Conservation (phyloP, 2,113 vertebrate genomes). For the Periophthalmus modestus region DNA sequence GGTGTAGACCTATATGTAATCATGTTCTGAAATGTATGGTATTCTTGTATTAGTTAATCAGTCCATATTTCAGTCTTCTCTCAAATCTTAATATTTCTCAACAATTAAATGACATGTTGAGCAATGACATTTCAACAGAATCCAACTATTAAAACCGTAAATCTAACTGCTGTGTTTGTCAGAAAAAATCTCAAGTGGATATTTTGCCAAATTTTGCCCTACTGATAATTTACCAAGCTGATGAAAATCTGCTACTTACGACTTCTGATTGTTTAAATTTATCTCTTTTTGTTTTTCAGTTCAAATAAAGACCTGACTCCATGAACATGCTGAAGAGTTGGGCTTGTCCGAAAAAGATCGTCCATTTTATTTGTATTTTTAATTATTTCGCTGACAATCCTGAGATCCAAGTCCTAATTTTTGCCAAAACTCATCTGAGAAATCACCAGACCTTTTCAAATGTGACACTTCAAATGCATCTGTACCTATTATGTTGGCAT, state of each 20-base stretch:
- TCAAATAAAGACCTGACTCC: slow-evolving; percentile 51
- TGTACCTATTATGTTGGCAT: slow-evolving; percentile 4
- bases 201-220: too few species aligned
- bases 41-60: too few species aligned
- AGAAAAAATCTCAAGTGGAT: too few species aligned
- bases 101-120: too few species aligned
- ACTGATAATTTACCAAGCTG: too few species aligned
- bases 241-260: not conserved
- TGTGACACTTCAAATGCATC: not conserved
- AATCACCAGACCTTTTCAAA: not conserved
- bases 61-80: too few species aligned
- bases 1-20: too few species aligned
- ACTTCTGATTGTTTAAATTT: not conserved
- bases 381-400: slow-evolving; percentile 53
- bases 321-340: slow-evolving; percentile 14
- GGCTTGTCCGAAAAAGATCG: slow-evolving; percentile 15
- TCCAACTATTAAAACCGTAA: too few species aligned
- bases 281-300: slow-evolving; percentile 49
- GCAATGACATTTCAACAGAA: too few species aligned
- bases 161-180: too few species aligned
- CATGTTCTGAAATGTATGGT: too few species aligned
- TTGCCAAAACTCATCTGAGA: slow-evolving; percentile 56
- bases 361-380: slow-evolving; percentile 28
- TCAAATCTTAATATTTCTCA: too few species aligned
- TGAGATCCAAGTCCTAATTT: slow-evolving; percentile 20